Conservation (phyloP, 2,113 vertebrate genomes). For the Platysternon megacephalum region DNA sequence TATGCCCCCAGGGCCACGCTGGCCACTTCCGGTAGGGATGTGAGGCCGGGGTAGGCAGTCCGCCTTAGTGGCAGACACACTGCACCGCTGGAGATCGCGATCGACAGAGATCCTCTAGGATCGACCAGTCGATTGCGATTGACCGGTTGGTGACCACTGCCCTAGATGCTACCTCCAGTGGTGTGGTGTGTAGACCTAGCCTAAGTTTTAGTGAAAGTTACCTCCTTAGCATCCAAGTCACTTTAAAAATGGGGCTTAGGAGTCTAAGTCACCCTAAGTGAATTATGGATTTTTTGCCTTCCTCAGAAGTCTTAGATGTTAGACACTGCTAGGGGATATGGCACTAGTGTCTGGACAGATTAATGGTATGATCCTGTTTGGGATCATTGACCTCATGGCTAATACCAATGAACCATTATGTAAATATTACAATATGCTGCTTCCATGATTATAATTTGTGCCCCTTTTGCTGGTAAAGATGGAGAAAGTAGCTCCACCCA, state of each 20-base stretch:
- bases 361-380: neutral
- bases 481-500: constrained; percentile 49
- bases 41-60: too few relatives aligned
- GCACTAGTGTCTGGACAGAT: neutral
- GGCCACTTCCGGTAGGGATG: too few relatives aligned
- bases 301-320: neutral
- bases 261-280: neutral
- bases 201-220: neutral
- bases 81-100: too few relatives aligned
- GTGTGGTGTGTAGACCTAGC: neutral
- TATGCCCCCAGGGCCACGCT: too few relatives aligned
- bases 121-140: too few relatives aligned
- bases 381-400: constrained; percentile 13
- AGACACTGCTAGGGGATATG: neutral
- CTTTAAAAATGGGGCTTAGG: neutral
- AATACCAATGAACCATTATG: neutral
- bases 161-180: neutral
- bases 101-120: too few relatives aligned
- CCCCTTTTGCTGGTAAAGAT: constrained; percentile 53
- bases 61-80: too few relatives aligned
- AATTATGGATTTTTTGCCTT: neutral
- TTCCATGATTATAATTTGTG: constrained; percentile 29
- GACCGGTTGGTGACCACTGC: too few relatives aligned
- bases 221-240: neutral
- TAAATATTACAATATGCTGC: neutral